Base-by-base conservation (phyloP, 64 coral and sea anemone species). In the Astreopora myriophthalma region DNA sequence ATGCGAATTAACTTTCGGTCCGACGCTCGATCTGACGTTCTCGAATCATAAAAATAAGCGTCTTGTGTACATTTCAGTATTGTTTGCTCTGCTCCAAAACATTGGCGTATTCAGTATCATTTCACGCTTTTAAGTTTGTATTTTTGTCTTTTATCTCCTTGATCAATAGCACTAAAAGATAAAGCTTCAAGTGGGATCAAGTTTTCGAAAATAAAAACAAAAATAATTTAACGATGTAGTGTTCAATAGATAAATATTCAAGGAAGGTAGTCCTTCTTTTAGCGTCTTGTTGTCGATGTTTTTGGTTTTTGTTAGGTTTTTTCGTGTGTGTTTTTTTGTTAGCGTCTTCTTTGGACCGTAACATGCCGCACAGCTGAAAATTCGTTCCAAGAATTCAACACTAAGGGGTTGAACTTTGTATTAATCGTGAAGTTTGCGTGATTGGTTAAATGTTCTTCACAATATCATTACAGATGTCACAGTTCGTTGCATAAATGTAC, bases 11-110 rank as follows among this genome's bases (percentile, higher is more conserved):
- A 25, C 30, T 4, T 22, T 39, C 37, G 28, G 20, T 57, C 28
- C 31, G 13, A 55, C 34, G 29, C 27, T 49, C 11, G 22, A 73
- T 74, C 39, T 39, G 36, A 48, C 84, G 64, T 78, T 69, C 71
- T 77, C 20, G 70, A 69, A 33, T 12, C 19, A 6, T 24, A n/a
- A n/a, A n/a, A n/a, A n/a, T 16, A 14, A 29, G 90, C 81, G 90
- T 86, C 90, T 86, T 92, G 90, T 92, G 73, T 86, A 86, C 81
- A 92, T 92, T 92, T 82, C 90, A 34, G 25, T 63, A 77, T 69
- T 65, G 90, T 92, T 87, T 92, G 75, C 90, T 48, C 34, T 77
- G 82, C 72, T 76, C 76, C 72, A 74, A 92, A 77, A 92, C 81
- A 71, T 63, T 8, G 29, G 8, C 44, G 48, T 23, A 81, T 81